Evolutionary conservation across 2,888 invertebrate species (phyloP), one percentile per base, ranked within the genome.

Genomic region (Plebejus melissa): DNA sequence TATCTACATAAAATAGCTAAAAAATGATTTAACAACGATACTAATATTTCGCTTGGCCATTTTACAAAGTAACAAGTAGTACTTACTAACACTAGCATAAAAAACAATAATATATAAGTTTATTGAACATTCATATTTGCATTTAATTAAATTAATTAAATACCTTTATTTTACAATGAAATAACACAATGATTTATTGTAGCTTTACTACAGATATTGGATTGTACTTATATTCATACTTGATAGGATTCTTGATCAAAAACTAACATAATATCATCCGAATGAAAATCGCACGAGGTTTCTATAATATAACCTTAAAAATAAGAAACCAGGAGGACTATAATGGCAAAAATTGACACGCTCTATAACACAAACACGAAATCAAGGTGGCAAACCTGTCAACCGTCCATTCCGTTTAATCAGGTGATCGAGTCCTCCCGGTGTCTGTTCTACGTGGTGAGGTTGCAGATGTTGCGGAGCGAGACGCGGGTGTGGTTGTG

Each of bases 401-500:
- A 60, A 54, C 16, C 46, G 9, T 46, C 46, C 46, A 58, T 22
- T 58, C 22, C 22, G 22, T 58, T 58, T 22, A 22, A 22, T 28
- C 58, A 9, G 22, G 58, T 9, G 22, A 60, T 60, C 7, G 9
- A 58, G 58, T 60, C 60, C 60, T 60, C 60, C 60, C 58, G 58
- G 58, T 9, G 7, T 58, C 4, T 22, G 7, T 41, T 1, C 28
- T 46, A 46, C 71, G 38, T 28, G 71, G 50, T 50, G 5, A 46
- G 50, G 50, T 28, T 41, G 22, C 46, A 28, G 71, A 46, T n/a
- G 41, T 38, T 28, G 1, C 71, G 71, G 9, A 46, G 71, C 11
- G 22, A 46, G 50, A 22, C 41, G 16, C 71, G 71, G 46, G 50
- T 6, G 79, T 93, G 93, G 80, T 89, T 91, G 80, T 93, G 93